phyloP scores from a whole-genome alignment of 1,140 invertebrate genomes.

The Leptinotarsa lineolata region DNA sequence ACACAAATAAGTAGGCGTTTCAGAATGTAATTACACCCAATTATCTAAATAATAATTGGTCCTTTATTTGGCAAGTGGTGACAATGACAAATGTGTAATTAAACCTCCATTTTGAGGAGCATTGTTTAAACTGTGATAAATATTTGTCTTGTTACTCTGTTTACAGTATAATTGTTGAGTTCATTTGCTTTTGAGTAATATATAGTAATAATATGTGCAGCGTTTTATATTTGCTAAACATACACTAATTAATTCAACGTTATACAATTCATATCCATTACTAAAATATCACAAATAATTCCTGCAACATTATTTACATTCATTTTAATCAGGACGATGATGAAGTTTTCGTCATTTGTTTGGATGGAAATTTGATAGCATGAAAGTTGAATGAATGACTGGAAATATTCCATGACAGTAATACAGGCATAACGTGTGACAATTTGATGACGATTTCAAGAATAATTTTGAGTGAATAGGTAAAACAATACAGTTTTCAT shows the following conservation, averaged over 20 bases:
- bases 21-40: slow-evolving; percentile 27
- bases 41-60: slow-evolving; percentile 27
- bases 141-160: slow-evolving; percentile 19
- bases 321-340: too few species aligned
- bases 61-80: slow-evolving; percentile 18
- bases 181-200: slow-evolving; percentile 10
- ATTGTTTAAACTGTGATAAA: slow-evolving; percentile 19
- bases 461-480: too few species aligned
- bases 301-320: neutral
- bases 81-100: slow-evolving; percentile 29
- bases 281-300: slow-evolving; percentile 5
- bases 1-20: slow-evolving; percentile 24
- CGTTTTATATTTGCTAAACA: slow-evolving; percentile 14
- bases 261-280: slow-evolving; percentile 9
- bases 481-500: too few species aligned
- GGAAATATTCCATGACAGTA: too few species aligned
- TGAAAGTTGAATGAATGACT: too few species aligned
- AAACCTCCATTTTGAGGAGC: slow-evolving; percentile 25
- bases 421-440: too few species aligned
- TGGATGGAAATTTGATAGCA: too few species aligned
- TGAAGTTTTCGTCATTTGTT: too few species aligned
- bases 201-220: slow-evolving; percentile 14
- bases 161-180: slow-evolving; percentile 20
- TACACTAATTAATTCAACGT: slow-evolving; percentile 11
- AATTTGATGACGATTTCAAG: too few species aligned